Base-by-base conservation (phyloP, 1,140 invertebrate species). In the Drosophila seguyi region DNA sequence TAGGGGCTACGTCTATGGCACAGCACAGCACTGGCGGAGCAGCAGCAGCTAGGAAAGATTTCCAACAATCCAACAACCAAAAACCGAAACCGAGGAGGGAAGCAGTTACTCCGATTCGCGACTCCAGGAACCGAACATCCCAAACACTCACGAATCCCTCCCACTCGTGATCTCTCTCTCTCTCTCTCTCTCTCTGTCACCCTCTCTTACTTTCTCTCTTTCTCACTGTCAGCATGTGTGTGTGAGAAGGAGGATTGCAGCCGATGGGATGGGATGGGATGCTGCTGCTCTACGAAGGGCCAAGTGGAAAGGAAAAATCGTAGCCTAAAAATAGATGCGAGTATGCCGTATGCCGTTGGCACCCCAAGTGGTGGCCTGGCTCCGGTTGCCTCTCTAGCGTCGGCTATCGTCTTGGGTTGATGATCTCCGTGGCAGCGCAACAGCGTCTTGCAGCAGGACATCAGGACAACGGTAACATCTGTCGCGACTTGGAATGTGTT, bases 261-360 rank as follows among this genome's bases (percentile, higher is more conserved):
- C 29, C 39, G 20, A 34, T 44, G 36, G 36, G 20, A 18, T 65
- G 39, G 58, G 41, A 50, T 52, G n/a, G n/a, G n/a, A n/a, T n/a
- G n/a, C n/a, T n/a, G 60, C 34, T 31, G 34, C 57, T 34, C 79
- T 82, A 82, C 75, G 69, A 76, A 81, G 56, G 62, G 69, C 58
- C 75, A 78, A 88, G 73, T 88, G 85, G 76, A 53, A 87, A 87
- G 76, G 67, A 87, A 87, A 87, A 88, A 83, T 84, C 84, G 83
- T 87, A 87, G 80, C 76, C 76, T 87, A 80, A 74, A 88, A 71
- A 87, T 87, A 87, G 80, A 83, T 83, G 31, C 72, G 55, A 83
- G 65, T 84, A 83, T 75, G 60, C 42, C 50, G 36, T 42, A 29
- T 50, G 44, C 45, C 20, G 52, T 57, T 55, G 69, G 68, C 72